Base-by-base conservation (phyloP, 2,113 vertebrate species). In the Agapornis roseicollis region DNA sequence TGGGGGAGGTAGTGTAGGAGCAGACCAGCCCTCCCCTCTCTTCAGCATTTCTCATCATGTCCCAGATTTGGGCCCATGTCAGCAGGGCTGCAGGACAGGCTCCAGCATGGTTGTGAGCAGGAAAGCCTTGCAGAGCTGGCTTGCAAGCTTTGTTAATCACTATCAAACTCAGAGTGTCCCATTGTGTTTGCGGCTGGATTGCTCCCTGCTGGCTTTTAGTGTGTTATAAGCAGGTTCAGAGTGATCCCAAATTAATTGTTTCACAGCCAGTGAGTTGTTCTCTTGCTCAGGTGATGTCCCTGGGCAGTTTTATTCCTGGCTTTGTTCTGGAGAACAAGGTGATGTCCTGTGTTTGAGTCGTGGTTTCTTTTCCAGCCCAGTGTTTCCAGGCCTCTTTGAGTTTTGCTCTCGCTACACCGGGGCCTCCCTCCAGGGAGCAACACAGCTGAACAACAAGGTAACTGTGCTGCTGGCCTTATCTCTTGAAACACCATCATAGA, bases 391-490 rank as follows among this genome's bases (percentile, higher is more conserved):
- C 64, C 98, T 99, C 42, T 99, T 99, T 95, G 99, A 99, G 73
- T 99, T 99, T 92, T 99, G 99, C 85, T 99, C 99, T 80, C 98
- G 99, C 89, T 99, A 99, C 92, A 99, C 99, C 1, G 99, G 99
- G 14, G 99, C 99, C 24, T 99, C 99, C 52, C 97, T 99, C 76
- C 99, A 99, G 84, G 99, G 99, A 97, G 99, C 99, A 12, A 99
- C 99, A 5, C 99, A 99, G 88, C 98, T 99, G 91, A 99, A 99
- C 97, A 99, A 99, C 96, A 99, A 99, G 99, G 99, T 99, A 88
- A 78, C 7, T 0, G 29, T 17, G n/a, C 56, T 68, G 55, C 8
- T 24, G 29, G 5, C 16, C 50, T 93, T 39, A 4, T 37, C 24
- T 53, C 33, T 10, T 24, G 39, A 80, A 47, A 2, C 19, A 4